Base-by-base conservation (phyloP, 2,113 vertebrate genomes). In the Chionomys nivalis region DNA sequence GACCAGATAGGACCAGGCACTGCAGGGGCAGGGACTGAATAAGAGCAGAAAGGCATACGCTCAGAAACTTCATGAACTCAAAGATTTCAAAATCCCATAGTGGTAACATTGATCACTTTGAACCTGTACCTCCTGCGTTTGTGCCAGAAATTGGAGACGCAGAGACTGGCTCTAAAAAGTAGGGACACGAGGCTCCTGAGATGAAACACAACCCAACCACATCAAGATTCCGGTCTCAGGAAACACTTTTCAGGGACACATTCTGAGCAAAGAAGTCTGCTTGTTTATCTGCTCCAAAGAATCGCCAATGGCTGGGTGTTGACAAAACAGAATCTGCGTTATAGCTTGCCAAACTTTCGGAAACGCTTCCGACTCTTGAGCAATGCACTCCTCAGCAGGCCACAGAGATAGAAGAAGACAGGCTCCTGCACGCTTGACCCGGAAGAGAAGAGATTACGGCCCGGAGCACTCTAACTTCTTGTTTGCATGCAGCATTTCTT, bases 31-130 rank as follows among this genome's bases (percentile, higher is more conserved):
- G 73, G 39, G 39, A 36, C 78, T n/a, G 19, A 58, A 68, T 91
- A 72, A 44, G 72, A 21, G 88, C 73, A 70, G 75, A 72, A 97
- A 98, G 97, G 3, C 55, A 87, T 19, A 33, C 16, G 78, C 97
- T 97, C 87, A 94, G 93, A 96, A 97, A 91, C 96, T 97, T 97
- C 61, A 97, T 93, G 94, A 97, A 77, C 86, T 85, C 66, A 87
- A 94, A 95, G 63, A 33, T 24, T 16, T n/a, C 61, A 61, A 96
- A 92, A 95, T 5, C 89, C 77, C 61, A 93, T 78, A 82, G 61
- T 19, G 77, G 23, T 93, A 55, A 66, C n/a, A 93, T 65, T 42
- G 68, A 97, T 91, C 75, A 85, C 82, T 90, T 91, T 36, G 12
- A 26, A 92, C 83, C 21, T 82, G 68, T 89, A 93, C 89, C 96